phyloP scores from a whole-genome alignment of 2,797 vertebrate species.

The Pelochelys cantorii region DNA sequence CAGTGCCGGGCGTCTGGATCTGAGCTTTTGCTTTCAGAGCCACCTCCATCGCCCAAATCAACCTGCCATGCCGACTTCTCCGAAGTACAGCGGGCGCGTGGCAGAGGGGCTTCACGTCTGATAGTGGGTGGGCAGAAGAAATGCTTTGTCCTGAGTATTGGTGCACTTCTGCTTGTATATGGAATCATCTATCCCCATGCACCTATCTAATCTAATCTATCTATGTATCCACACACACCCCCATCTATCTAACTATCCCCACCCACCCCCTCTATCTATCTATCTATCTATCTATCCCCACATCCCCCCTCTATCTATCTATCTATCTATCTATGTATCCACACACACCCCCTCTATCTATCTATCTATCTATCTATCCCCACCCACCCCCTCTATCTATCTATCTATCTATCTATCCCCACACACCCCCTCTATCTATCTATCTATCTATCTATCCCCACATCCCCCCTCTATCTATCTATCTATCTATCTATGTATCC shows the following conservation, averaged over 20 bases:
- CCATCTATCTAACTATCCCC: neutral
- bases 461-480: too few relatives aligned
- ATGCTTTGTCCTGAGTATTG: neutral
- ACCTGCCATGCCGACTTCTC: fast-evolving
- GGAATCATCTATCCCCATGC: neutral
- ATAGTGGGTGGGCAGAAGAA: neutral
- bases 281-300: neutral
- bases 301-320: too few relatives aligned
- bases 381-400: neutral
- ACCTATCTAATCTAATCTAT: too few relatives aligned
- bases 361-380: neutral
- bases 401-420: neutral
- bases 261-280: neutral
- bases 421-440: too few relatives aligned
- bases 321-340: too few relatives aligned
- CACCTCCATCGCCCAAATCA: neutral
- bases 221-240: too few relatives aligned
- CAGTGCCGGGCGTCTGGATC: fast-evolving
- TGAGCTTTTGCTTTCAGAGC: neutral
- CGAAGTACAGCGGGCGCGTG: fast-evolving
- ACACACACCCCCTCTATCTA: too few relatives aligned
- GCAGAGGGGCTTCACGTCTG: too few relatives aligned
- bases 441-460: neutral
- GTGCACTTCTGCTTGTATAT: fast-evolving
- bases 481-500: neutral